Evolutionary conservation across 2,888 invertebrate genomes (phyloP).

Genomic region (Drosophila mimetica): DNA sequence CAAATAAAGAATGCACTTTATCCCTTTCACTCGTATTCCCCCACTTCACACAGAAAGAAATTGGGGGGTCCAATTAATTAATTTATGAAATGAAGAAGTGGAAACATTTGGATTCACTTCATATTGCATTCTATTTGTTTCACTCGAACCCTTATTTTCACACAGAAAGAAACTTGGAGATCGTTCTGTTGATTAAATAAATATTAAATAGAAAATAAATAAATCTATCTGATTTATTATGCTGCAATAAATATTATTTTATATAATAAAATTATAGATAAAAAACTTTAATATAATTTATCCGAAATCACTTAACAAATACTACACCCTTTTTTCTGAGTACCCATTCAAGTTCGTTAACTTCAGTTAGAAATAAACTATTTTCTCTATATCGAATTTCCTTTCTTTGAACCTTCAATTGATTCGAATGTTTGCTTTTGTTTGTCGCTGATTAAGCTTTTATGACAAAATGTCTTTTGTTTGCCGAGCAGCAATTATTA

Average conservation of each 20-base stretch:
- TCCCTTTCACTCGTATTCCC: not conserved
- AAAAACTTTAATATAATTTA: too few relatives aligned
- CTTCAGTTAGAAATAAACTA: not conserved
- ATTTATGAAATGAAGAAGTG: too few relatives aligned
- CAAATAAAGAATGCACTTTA: slow-evolving; percentile 2
- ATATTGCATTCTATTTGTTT: not conserved
- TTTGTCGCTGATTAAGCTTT: slow-evolving; percentile 43
- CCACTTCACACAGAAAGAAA: slow-evolving; percentile 1
- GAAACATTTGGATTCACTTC: not conserved
- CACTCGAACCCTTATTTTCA: not conserved
- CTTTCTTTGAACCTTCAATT: slow-evolving; percentile 57
- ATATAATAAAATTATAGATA: too few relatives aligned
- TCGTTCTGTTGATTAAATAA: not conserved
- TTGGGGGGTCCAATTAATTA: not conserved
- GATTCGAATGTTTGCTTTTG: slow-evolving; percentile 64
- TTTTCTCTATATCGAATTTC: slow-evolving; percentile 16
- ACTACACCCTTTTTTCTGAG: not conserved
- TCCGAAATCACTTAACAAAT: not conserved
- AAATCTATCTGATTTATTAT: too few relatives aligned
- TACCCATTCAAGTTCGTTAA: not conserved
- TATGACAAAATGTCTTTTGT: slow-evolving; percentile 34
- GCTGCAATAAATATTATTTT: too few relatives aligned
- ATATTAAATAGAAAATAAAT: too few relatives aligned
- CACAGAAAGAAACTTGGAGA: not conserved
- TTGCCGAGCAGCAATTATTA: slow-evolving; percentile 10